phyloP scores from a whole-genome alignment of 2,888 invertebrate genomes.

The Zaprionus obscuricornis region DNA sequence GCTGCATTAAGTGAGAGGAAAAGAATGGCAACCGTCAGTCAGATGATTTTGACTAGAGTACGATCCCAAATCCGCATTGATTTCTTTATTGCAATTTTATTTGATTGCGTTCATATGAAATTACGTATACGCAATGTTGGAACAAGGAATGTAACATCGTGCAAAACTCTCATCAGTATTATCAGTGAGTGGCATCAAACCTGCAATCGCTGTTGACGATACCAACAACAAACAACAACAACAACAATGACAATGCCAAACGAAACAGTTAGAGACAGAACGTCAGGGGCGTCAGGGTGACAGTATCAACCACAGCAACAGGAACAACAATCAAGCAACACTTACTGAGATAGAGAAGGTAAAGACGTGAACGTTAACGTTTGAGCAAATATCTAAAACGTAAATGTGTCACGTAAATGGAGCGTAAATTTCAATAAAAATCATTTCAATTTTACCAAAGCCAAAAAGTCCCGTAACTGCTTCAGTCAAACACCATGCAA shows the following conservation, averaged over 20 bases:
- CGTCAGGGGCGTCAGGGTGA: too few species aligned
- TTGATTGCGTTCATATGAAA: constrained; percentile 72
- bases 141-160: constrained; percentile 49
- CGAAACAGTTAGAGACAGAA: too few species aligned
- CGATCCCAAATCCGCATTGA: constrained; percentile 67
- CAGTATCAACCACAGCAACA: constrained; percentile 19
- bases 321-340: constrained; percentile 60
- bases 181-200: constrained; percentile 59
- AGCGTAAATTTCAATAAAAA: constrained; percentile 80
- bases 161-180: constrained; percentile 68
- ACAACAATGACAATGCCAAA: constrained; percentile 37
- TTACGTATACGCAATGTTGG: constrained; percentile 75
- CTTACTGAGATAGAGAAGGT: constrained; percentile 30
- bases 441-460: constrained; percentile 75
- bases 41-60: not conserved
- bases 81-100: constrained; percentile 78
- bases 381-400: constrained; percentile 71
- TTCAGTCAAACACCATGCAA: constrained; percentile 15
- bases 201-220: constrained; percentile 26
- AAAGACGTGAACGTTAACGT: constrained; percentile 39
- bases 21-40: not conserved
- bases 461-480: constrained; percentile 59
- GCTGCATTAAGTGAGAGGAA: constrained; percentile 42
- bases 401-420: constrained; percentile 79
- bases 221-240: constrained; percentile 12